These are phyloP conservation scores for Nerophis lumbriciformis DNA, from an alignment of 2,113 vertebrate species.

Conservation along the genomic window DNA sequence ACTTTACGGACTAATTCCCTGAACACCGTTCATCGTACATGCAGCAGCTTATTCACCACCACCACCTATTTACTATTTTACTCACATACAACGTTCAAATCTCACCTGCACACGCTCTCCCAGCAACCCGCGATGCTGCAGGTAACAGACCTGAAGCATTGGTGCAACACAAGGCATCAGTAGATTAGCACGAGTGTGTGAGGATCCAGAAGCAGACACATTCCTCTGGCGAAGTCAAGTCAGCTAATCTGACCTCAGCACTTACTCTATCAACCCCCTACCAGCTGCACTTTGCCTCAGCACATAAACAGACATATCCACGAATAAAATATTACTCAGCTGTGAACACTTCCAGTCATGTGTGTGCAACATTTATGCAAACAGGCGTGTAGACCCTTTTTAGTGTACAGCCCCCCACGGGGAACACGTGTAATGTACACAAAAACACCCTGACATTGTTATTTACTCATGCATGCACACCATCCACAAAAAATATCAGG, in stretches of 20 bases:
- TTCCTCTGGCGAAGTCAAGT: conserved; percentile 46
- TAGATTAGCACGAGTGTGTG: conserved; percentile 44
- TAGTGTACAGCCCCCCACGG: conserved; percentile 10
- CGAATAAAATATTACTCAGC: conserved; percentile 27
- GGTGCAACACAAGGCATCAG: conserved; percentile 42
- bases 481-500: no score
- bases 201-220: conserved; percentile 44
- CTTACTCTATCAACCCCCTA: conserved; percentile 54
- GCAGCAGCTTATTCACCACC: not conserved
- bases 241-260: conserved; percentile 51
- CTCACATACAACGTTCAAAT: conserved; percentile 8
- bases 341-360: conserved; percentile 42
- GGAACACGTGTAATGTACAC: conserved; percentile 19
- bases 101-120: conserved; percentile 23
- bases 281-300: conserved; percentile 50
- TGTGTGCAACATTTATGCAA: conserved; percentile 12
- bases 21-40: conserved; percentile 1
- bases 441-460: conserved; percentile 18
- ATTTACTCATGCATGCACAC: conserved; percentile 11
- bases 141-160: conserved; percentile 31
- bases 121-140: conserved; percentile 16
- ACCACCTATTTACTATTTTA: not conserved
- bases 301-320: conserved; percentile 27
- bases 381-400: conserved; percentile 11
- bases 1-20: not conserved